Evolutionary conservation across 2,797 vertebrate species (phyloP).

Genomic region (Scyliorhinus canicula): DNA sequence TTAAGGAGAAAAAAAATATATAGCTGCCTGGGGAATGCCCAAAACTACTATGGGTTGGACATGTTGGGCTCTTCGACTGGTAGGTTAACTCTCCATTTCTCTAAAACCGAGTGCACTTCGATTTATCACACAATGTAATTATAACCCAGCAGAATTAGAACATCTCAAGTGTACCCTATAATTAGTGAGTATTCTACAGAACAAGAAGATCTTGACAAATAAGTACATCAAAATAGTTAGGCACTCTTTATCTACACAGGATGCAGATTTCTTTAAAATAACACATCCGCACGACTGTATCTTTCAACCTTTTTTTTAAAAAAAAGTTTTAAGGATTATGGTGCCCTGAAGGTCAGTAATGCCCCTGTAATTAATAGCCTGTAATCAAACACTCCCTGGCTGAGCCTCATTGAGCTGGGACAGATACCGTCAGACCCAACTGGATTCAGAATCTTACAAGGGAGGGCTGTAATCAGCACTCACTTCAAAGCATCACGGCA

Average conservation of each 20-base stretch:
- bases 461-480: neutral
- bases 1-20: neutral
- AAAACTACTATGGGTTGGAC: neutral
- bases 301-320: neutral
- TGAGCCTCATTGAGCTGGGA: neutral
- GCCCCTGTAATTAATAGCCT: neutral
- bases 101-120: neutral
- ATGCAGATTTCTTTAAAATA: slow-evolving; percentile 21
- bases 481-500: neutral
- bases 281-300: neutral
- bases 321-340: neutral
- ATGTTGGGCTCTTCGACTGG: neutral
- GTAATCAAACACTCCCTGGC: neutral
- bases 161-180: slow-evolving; percentile 23
- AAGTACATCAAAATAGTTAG: slow-evolving; percentile 15
- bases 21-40: neutral
- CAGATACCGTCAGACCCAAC: neutral
- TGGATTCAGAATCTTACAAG: neutral
- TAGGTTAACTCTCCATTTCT: neutral
- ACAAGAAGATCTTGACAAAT: slow-evolving; percentile 28
- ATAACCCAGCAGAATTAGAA: slow-evolving; percentile 25
- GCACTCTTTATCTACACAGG: slow-evolving; percentile 32
- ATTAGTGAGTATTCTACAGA: slow-evolving; percentile 25
- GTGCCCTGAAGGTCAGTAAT: neutral
- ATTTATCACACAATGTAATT: slow-evolving; percentile 11